These are phyloP conservation scores for Penaeus indicus DNA, from an alignment of 1,140 invertebrate genomes.

Conservation along the genomic window DNA sequence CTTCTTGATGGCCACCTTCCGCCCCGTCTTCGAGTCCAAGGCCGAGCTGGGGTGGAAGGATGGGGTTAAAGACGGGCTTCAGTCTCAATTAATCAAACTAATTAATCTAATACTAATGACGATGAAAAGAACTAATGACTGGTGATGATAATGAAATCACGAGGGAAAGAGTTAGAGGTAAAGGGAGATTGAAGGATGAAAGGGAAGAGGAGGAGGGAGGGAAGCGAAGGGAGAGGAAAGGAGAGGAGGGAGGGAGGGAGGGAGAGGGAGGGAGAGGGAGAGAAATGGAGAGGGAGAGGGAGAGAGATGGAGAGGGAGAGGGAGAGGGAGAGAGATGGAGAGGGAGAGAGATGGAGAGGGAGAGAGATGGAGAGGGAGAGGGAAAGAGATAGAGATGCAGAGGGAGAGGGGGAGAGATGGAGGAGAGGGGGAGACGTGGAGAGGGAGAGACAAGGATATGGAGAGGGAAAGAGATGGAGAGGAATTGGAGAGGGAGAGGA, in stretches of 20 bases:
- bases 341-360: neutral
- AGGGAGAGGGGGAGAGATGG: neutral
- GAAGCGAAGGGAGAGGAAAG: neutral
- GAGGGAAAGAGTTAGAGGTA: neutral
- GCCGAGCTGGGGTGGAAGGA: constrained; percentile 79
- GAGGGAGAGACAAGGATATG: neutral
- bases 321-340: no score
- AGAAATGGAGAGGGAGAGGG: neutral
- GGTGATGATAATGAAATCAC: neutral
- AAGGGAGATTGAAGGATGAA: neutral
- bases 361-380: neutral
- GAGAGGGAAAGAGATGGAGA: neutral
- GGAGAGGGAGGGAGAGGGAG: neutral
- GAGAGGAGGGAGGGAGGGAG: neutral
- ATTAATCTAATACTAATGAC: no score
- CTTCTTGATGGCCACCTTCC: constrained; percentile 98
- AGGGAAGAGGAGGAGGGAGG: neutral
- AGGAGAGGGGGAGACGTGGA: neutral
- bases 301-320: no score
- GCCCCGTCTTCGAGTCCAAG: constrained; percentile 78
- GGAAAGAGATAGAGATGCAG: neutral
- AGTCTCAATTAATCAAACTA: neutral
- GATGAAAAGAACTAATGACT: no score
- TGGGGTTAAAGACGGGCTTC: neutral
- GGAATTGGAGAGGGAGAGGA: no score